Percentiles rank a stretch among this genome's conserved stretches.
phyloP scores from a whole-genome alignment of 2,888 invertebrate genomes.

The Holacanthella duospinosa region DNA sequence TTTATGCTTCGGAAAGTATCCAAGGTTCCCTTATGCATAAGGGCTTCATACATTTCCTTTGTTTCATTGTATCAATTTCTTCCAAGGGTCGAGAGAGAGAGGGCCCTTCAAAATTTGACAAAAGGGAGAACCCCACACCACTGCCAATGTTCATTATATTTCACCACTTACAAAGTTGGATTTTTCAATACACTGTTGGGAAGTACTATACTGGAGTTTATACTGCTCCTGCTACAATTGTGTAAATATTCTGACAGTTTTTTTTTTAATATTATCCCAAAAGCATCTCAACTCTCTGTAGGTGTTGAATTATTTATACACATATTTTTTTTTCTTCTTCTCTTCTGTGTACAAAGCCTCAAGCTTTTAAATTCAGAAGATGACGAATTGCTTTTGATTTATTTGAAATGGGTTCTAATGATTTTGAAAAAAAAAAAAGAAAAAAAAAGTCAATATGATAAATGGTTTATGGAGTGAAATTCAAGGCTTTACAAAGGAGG shows the following conservation, averaged over 20 bases:
- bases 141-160: not conserved
- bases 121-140: too few species aligned
- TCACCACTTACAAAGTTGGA: not conserved
- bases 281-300: not conserved
- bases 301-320: constrained; percentile 2
- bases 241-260: constrained; percentile 2
- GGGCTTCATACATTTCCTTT: not conserved
- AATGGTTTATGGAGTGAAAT: not conserved
- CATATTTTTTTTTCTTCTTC: not conserved
- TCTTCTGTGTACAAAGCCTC: not conserved
- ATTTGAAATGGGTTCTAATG: not conserved
- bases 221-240: not conserved
- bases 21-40: not conserved
- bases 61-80: constrained; percentile 4
- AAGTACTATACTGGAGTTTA: not conserved
- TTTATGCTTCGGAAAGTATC: not conserved
- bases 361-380: not conserved
- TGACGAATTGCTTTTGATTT: constrained; percentile 2
- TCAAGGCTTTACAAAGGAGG: not conserved
- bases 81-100: too few species aligned
- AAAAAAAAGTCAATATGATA: constrained; percentile 4
- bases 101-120: too few species aligned
- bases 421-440: too few species aligned
- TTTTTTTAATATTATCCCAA: not conserved
- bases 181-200: not conserved